Evolutionary conservation across 2,888 invertebrate genomes (phyloP).

Genomic region (Siphlonurus alternatus): DNA sequence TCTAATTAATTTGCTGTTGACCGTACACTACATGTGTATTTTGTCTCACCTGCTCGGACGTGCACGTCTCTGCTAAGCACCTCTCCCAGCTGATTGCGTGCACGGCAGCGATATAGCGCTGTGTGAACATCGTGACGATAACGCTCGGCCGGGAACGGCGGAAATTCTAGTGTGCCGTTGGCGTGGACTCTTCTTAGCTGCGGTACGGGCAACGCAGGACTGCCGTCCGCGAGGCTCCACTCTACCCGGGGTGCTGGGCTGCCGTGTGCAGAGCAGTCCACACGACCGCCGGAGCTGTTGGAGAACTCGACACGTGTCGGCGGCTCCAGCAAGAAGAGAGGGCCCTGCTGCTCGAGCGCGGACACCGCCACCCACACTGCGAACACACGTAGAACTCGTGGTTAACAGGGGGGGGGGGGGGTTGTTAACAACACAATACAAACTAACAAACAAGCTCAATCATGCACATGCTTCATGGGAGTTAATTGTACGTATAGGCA

Average conservation of each 20-base stretch:
- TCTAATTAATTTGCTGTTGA: too few species aligned
- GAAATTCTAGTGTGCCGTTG: slow-evolving; percentile 75
- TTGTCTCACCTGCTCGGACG: slow-evolving; percentile 68
- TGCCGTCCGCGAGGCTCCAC: slow-evolving; percentile 57
- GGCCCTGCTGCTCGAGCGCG: slow-evolving; percentile 26
- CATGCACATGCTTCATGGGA: too few species aligned
- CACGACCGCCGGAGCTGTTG: slow-evolving; percentile 32
- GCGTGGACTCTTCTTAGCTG: slow-evolving; percentile 57
- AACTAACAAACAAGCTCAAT: too few species aligned
- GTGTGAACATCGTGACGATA: slow-evolving; percentile 75
- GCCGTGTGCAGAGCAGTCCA: slow-evolving; percentile 35
- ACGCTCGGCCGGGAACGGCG: slow-evolving; percentile 62
- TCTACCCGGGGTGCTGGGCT: slow-evolving; percentile 42
- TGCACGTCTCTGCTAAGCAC: slow-evolving; percentile 73
- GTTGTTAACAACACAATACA: too few species aligned
- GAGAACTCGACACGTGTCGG: slow-evolving; percentile 35
- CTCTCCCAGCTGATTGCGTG: slow-evolving; percentile 52
- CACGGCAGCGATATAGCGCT: slow-evolving; percentile 57
- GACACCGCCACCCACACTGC: background rate
- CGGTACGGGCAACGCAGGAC: slow-evolving; percentile 39
- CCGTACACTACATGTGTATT: too few species aligned
- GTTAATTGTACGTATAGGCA: too few species aligned
- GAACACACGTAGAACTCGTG: background rate
- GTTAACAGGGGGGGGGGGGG: too few species aligned
- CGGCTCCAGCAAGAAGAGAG: slow-evolving; percentile 34